Evolutionary conservation across 2,113 vertebrate genomes (phyloP).

Genomic region (Anarhynchus alexandrinus): DNA sequence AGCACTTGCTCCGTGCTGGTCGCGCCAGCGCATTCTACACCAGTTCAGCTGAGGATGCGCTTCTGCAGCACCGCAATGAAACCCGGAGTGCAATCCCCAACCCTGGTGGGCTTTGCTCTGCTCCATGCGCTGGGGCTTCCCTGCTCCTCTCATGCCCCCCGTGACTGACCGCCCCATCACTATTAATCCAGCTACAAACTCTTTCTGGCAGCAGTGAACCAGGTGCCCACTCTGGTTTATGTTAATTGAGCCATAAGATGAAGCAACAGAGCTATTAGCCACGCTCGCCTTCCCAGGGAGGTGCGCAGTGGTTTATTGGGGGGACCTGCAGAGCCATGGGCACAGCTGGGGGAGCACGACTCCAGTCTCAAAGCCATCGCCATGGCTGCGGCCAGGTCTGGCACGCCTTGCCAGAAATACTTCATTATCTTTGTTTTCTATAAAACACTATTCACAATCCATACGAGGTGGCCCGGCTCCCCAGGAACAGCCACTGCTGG

Average conservation of each 20-base stretch:
- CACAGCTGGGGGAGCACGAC: background rate
- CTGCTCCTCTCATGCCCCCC: accelerated
- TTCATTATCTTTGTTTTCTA: background rate
- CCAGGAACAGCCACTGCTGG: background rate
- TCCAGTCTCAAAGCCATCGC: background rate
- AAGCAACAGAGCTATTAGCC: background rate
- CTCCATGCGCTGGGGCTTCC: background rate
- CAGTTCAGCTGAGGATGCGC: background rate
- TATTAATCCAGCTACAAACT: background rate
- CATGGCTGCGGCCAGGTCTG: background rate
- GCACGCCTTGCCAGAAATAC: background rate
- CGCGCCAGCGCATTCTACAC: accelerated
- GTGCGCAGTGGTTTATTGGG: background rate
- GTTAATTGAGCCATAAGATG: background rate
- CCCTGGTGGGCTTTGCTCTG: background rate
- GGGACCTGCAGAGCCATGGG: background rate
- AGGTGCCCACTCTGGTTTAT: accelerated
- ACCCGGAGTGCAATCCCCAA: accelerated
- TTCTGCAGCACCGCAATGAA: background rate
- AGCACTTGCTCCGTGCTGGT: background rate
- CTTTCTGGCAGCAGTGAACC: background rate
- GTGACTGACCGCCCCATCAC: accelerated
- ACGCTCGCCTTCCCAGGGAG: accelerated
- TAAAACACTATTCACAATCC: background rate
- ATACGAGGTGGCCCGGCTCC: accelerated